phyloP scores from a whole-genome alignment of 1,140 invertebrate species.

The Zaprionus tsacasi region DNA sequence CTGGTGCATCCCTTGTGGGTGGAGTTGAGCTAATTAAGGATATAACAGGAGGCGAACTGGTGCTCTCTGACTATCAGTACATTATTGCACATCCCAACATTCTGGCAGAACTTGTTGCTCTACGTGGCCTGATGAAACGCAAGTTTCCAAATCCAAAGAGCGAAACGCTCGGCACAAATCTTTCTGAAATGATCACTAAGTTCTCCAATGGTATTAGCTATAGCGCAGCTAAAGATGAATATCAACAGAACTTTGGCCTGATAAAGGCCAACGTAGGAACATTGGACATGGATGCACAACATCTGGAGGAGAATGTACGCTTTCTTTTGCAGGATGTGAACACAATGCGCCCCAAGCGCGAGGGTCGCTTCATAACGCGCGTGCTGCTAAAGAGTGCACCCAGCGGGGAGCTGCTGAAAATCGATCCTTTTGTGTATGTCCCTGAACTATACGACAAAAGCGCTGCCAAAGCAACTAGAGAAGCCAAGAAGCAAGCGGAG shows the following conservation, averaged over 20 bases:
- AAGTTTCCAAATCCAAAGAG: constrained; percentile 89
- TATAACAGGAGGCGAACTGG: constrained; percentile 89
- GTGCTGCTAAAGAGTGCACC: constrained; percentile 85
- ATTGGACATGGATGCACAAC: constrained; percentile 88
- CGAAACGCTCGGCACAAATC: constrained; percentile 89
- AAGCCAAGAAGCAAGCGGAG: constrained; percentile 37
- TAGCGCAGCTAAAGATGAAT: constrained; percentile 86
- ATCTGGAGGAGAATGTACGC: constrained; percentile 89
- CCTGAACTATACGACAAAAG: constrained; percentile 73
- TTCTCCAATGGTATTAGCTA: constrained; percentile 89
- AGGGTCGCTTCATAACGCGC: constrained; percentile 88
- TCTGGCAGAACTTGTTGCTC: constrained; percentile 89
- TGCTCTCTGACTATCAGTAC: constrained; percentile 89
- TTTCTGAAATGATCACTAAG: constrained; percentile 86
- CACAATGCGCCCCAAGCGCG: constrained; percentile 86
- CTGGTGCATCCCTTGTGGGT: constrained; percentile 89
- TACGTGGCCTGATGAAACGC: constrained; percentile 90
- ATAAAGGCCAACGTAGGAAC: constrained; percentile 88
- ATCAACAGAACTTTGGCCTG: constrained; percentile 88
- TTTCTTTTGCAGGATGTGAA: constrained; percentile 87
- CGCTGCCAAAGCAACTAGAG: constrained; percentile 47
- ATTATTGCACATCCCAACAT: constrained; percentile 91
- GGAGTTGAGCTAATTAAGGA: constrained; percentile 89
- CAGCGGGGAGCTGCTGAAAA: constrained; percentile 87
- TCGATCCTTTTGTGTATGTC: constrained; percentile 87